Percentiles rank a stretch among this genome's conserved stretches.
phyloP scores from a whole-genome alignment of 64 coral and sea anemone genomes.

The Hydrozoanthus tunicans region DNA sequence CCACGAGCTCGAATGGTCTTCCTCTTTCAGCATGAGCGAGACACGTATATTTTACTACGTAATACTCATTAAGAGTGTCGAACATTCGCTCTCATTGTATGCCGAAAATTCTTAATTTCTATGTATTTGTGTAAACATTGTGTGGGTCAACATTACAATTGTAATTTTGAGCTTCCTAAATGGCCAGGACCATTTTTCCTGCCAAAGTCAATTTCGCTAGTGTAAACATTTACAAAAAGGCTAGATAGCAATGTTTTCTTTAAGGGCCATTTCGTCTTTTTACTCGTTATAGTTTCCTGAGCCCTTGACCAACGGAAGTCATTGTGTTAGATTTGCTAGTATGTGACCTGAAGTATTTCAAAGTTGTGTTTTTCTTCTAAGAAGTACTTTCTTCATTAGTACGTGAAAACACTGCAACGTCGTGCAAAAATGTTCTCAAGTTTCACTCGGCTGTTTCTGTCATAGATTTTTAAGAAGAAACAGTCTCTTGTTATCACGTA shows the following conservation, averaged over 20 bases:
- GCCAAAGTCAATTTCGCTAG: constrained; percentile 42
- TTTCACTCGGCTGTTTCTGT: not conserved
- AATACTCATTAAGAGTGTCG: not conserved
- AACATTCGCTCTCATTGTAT: not conserved
- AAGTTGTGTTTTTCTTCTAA: not conserved
- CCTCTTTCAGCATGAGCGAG: constrained; percentile 36
- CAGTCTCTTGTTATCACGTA: no score
- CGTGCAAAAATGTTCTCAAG: not conserved
- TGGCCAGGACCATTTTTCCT: not conserved
- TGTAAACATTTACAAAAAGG: constrained; percentile 51
- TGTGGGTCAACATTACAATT: not conserved
- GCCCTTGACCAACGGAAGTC: constrained; percentile 52
- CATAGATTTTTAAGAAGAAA: not conserved
- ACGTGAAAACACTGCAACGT: not conserved
- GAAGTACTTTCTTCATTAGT: not conserved
- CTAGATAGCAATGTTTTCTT: constrained; percentile 52
- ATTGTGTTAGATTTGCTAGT: constrained; percentile 34
- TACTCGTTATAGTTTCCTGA: constrained; percentile 39
- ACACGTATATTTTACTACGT: not conserved
- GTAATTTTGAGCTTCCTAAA: not conserved
- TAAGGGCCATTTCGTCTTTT: constrained; percentile 43
- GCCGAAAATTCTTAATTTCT: not conserved
- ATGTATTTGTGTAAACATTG: not conserved
- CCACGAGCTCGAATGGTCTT: constrained; percentile 48
- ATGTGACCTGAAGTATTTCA: not conserved